phyloP scores from a whole-genome alignment of 2,888 invertebrate genomes.

The Himalopsyche kuldschensis region DNA sequence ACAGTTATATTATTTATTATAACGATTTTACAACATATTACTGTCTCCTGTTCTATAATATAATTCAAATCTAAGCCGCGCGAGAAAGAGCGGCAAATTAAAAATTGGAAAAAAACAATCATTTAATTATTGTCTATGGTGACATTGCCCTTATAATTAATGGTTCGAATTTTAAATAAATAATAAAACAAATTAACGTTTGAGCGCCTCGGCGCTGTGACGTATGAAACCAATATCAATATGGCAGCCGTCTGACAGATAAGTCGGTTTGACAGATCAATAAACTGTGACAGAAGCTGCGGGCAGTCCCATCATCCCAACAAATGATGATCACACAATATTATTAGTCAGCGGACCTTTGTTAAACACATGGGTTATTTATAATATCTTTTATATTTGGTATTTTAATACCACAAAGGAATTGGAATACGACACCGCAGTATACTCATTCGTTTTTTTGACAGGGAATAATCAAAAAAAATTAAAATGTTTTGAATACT shows the following conservation, averaged over 20 bases:
- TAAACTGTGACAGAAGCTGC: background rate
- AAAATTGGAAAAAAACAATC: no score
- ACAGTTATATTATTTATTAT: no score
- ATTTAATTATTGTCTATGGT: no score
- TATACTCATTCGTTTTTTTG: background rate
- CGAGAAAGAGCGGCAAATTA: no score
- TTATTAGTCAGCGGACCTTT: background rate
- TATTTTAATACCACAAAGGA: background rate
- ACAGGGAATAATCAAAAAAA: background rate
- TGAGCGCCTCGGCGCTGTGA: background rate
- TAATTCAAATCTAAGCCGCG: no score
- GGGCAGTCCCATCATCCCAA: background rate
- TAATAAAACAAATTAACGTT: background rate
- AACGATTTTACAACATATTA: no score
- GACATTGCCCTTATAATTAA: no score
- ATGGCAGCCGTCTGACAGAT: background rate
- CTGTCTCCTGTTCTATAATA: no score
- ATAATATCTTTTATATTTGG: background rate
- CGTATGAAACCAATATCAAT: background rate
- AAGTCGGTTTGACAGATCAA: background rate
- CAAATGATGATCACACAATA: background rate
- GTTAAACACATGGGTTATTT: background rate
- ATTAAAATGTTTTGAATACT: background rate
- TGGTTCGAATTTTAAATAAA: no score
- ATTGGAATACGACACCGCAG: background rate